These are phyloP conservation scores for Psix sp. DNA, from an alignment of 1,140 invertebrate species.

Conservation along the genomic window DNA sequence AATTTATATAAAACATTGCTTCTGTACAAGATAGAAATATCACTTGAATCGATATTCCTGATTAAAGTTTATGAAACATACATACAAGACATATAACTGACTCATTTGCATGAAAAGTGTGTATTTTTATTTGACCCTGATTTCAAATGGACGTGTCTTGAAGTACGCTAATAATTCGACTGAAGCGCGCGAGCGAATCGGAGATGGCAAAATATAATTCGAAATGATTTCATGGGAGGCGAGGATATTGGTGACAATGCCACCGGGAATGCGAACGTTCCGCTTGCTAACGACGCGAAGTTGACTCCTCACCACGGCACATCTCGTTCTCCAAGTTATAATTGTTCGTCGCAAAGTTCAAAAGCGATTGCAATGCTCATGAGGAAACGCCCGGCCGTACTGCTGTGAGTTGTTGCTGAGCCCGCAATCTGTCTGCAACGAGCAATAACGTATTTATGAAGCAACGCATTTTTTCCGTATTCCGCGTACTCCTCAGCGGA, in stretches of 20 bases:
- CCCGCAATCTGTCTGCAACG: slow-evolving; percentile 13
- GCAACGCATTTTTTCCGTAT: slow-evolving; percentile 18
- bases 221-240: slow-evolving; percentile 59
- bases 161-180: slow-evolving; percentile 35
- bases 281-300: slow-evolving; percentile 61
- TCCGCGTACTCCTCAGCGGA: slow-evolving; percentile 1
- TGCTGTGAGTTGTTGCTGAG: slow-evolving; percentile 7
- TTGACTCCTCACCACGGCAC: slow-evolving; percentile 52
- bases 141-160: slow-evolving; percentile 6
- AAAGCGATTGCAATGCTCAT: slow-evolving; percentile 50
- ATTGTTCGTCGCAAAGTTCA: slow-evolving; percentile 67
- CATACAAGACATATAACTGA: too few relatives aligned
- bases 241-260: slow-evolving; percentile 55
- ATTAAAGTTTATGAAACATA: too few relatives aligned
- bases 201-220: slow-evolving; percentile 54
- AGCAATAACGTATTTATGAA: slow-evolving; percentile 43
- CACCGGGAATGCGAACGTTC: slow-evolving; percentile 67
- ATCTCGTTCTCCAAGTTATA: slow-evolving; percentile 70
- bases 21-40: too few relatives aligned
- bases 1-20: too few relatives aligned
- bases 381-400: slow-evolving; percentile 43
- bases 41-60: too few relatives aligned
- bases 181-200: slow-evolving; percentile 54
- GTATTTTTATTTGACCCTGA: slow-evolving; percentile 9
- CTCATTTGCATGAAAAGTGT: slow-evolving; percentile 13